These are phyloP conservation scores for Phaethon lepturus DNA, from an alignment of 2,113 vertebrate genomes.

Conservation along the genomic window DNA sequence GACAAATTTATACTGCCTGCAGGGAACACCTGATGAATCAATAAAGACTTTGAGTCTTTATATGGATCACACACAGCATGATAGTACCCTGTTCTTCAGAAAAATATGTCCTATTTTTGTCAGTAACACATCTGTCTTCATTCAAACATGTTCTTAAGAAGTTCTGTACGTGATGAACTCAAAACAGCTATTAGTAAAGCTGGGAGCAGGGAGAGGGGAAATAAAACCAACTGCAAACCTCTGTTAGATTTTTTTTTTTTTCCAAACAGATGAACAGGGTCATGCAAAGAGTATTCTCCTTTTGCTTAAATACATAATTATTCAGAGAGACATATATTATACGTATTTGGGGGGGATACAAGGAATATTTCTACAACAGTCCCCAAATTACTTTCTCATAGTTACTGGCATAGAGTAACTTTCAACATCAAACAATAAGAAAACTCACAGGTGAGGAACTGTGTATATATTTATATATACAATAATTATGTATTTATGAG, in stretches of 20 bases:
- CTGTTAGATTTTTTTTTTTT: not conserved
- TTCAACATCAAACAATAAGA: not conserved
- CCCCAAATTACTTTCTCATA: not conserved
- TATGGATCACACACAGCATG: not conserved
- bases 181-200: not conserved
- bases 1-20: not conserved
- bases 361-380: not conserved
- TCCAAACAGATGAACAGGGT: not conserved
- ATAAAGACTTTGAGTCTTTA: not conserved
- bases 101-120: not conserved
- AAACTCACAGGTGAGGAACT: not conserved
- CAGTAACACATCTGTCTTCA: not conserved
- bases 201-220: not conserved
- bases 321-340: not conserved
- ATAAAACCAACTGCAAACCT: not conserved
- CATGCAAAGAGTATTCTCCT: not conserved
- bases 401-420: not conserved
- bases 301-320: not conserved
- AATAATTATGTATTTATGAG: too few species aligned
- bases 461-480: too few species aligned
- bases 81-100: not conserved
- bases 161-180: not conserved
- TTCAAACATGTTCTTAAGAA: not conserved
- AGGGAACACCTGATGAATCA: not conserved
- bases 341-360: not conserved